These are phyloP conservation scores for Alitta virens DNA, from an alignment of 2,888 invertebrate species.

Conservation along the genomic window DNA sequence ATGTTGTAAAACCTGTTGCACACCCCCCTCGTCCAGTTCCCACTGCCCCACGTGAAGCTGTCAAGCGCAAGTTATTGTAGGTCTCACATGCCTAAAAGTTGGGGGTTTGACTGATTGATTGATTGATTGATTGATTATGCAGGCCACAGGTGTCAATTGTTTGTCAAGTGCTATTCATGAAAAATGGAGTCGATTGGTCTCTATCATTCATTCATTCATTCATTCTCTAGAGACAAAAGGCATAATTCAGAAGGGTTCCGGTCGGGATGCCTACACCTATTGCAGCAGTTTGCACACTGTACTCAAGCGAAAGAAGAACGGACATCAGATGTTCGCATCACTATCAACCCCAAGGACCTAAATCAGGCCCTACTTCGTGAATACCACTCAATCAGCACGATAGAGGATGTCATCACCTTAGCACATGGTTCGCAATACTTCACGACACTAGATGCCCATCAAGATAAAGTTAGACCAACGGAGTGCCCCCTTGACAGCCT, in stretches of 20 bases:
- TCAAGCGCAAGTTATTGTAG: neutral
- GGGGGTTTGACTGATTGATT: too few species aligned
- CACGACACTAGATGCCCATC: conserved; percentile 4
- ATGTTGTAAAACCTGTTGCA: neutral
- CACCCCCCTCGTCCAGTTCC: neutral
- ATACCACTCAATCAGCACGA: conserved; percentile 12
- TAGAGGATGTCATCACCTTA: conserved; percentile 2
- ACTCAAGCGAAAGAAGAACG: neutral
- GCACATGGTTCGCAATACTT: neutral
- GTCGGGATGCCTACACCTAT: neutral
- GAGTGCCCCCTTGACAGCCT: conserved; percentile 14
- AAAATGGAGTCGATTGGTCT: too few species aligned
- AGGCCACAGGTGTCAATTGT: too few species aligned
- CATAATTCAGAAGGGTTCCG: neutral
- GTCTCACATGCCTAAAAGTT: too few species aligned
- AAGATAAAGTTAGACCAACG: conserved; percentile 3
- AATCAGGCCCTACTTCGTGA: conserved; percentile 21
- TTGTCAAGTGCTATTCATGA: too few species aligned
- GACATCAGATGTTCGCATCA: conserved; percentile 15
- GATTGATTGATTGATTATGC: too few species aligned
- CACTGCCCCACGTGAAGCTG: neutral
- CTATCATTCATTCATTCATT: too few species aligned
- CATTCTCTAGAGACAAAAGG: neutral
- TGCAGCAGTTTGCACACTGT: neutral
- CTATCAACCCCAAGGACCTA: conserved; percentile 18